These are phyloP conservation scores for Acanthoscelides obtectus DNA, from an alignment of 2,888 invertebrate genomes.

Conservation along the genomic window DNA sequence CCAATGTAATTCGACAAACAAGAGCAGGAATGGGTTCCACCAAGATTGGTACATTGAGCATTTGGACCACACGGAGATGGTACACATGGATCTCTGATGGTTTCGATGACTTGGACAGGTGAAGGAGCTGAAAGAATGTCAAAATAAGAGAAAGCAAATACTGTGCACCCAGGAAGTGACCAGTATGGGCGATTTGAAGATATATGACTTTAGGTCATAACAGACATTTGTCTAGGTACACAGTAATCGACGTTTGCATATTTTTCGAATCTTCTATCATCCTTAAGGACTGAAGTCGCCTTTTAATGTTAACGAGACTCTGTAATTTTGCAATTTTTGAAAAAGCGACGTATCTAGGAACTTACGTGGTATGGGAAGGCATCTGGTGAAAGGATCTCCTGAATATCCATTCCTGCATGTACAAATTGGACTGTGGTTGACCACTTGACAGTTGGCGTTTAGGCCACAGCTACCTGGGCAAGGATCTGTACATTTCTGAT, in stretches of 20 bases:
- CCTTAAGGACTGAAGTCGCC: too few species aligned
- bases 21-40: constrained; percentile 52
- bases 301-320: too few species aligned
- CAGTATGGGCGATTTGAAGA: too few species aligned
- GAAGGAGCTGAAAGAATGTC: constrained; percentile 23
- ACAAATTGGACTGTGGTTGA: constrained; percentile 68
- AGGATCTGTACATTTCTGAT: constrained; percentile 67
- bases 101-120: constrained; percentile 22
- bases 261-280: too few species aligned
- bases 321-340: background rate
- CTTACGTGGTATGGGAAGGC: constrained; percentile 45
- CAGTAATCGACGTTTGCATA: too few species aligned
- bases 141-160: constrained; percentile 3
- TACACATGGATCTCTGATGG: constrained; percentile 47
- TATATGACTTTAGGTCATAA: too few species aligned
- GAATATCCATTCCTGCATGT: constrained; percentile 58
- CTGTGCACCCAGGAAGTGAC: too few species aligned
- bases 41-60: constrained; percentile 51
- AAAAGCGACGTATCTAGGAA: background rate
- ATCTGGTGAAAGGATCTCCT: constrained; percentile 49
- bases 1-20: constrained; percentile 52
- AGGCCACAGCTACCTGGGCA: constrained; percentile 69
- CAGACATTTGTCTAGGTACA: too few species aligned
- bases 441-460: constrained; percentile 65
- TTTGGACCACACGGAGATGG: constrained; percentile 59